Evolutionary conservation across 2,113 vertebrate genomes (phyloP).

Genomic region (Nothobranchius furzeri): DNA sequence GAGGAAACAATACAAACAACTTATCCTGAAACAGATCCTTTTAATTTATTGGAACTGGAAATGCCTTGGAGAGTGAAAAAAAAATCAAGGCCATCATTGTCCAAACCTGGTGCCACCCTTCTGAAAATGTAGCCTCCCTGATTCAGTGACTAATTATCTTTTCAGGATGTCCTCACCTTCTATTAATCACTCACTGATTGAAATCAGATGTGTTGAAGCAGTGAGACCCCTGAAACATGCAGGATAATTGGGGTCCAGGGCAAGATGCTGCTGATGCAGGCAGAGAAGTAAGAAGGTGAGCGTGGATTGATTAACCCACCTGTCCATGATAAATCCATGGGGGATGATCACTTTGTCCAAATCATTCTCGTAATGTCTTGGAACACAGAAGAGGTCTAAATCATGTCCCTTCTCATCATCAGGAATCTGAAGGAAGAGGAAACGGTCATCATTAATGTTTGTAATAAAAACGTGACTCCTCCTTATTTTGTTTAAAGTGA

Average conservation of each 20-base stretch:
- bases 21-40: neutral
- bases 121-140: neutral
- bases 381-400: conserved; percentile 81
- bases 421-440: conserved; percentile 67
- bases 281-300: neutral
- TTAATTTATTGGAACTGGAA: neutral
- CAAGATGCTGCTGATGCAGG: no score
- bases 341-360: conserved; percentile 84
- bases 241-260: no score
- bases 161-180: no score
- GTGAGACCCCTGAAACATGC: no score
- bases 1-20: neutral
- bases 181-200: no score
- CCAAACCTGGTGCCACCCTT: no score
- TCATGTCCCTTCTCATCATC: conserved; percentile 80
- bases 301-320: conserved; percentile 61
- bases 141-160: no score
- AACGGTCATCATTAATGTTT: neutral
- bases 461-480: neutral
- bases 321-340: conserved; percentile 85
- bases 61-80: no score
- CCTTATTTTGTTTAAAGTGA: no score
- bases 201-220: neutral
- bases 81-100: no score
- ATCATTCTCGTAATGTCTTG: conserved; percentile 82